These are phyloP conservation scores for Micrastur ruficollis DNA, from an alignment of 2,797 vertebrate species.

Conservation along the genomic window DNA sequence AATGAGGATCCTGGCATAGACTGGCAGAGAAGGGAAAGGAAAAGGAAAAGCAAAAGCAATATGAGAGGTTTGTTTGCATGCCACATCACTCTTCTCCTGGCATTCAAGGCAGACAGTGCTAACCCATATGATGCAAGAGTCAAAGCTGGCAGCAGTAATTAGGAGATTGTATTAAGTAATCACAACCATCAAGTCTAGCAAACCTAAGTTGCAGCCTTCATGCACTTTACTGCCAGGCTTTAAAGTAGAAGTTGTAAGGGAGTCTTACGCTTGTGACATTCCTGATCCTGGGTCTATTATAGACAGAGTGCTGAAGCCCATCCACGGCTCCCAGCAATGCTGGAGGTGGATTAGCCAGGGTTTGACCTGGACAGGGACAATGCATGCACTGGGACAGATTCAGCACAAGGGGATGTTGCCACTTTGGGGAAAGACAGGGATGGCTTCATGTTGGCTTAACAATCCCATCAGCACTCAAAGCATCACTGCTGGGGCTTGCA, in stretches of 20 bases:
- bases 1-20: neutral
- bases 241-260: neutral
- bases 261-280: neutral
- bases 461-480: neutral
- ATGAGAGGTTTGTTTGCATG: neutral
- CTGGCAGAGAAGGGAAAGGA: neutral
- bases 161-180: neutral
- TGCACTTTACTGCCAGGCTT: neutral
- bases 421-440: neutral
- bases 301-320: neutral
- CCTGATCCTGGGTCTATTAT: neutral
- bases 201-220: neutral
- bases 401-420: neutral
- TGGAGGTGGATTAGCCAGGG: too few relatives aligned
- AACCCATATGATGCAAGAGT: neutral
- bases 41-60: neutral
- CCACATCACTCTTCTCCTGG: neutral
- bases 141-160: neutral
- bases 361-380: neutral
- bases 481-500: neutral
- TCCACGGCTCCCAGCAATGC: accelerated
- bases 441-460: neutral
- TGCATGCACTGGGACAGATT: neutral
- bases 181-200: neutral
- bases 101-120: neutral